Evolutionary conservation across 2,113 vertebrate species (phyloP).

Genomic region (Erythrolamprus reginae): DNA sequence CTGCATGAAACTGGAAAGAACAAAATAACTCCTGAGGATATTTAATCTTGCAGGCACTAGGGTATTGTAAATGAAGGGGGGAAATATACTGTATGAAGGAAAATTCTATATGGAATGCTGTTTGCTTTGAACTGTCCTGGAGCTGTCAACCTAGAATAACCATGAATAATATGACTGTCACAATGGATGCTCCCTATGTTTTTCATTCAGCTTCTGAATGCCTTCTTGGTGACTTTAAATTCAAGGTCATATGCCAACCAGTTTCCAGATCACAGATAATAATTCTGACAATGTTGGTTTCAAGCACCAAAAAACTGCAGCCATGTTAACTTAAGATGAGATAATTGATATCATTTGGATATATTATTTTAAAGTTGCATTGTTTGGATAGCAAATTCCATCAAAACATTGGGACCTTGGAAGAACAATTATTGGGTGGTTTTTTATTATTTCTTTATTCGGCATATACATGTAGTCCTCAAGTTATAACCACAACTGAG

Average conservation of each 20-base stretch:
- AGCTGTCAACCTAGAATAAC: background rate
- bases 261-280: background rate
- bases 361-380: background rate
- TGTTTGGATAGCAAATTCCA: background rate
- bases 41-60: background rate
- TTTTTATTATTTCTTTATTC: background rate
- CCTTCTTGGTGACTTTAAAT: background rate
- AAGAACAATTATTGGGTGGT: background rate
- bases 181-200: background rate
- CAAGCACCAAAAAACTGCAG: background rate
- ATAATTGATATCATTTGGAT: background rate
- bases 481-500: background rate
- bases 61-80: background rate
- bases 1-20: background rate
- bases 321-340: background rate
- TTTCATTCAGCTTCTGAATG: background rate
- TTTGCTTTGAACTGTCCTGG: background rate
- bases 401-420: background rate
- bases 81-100: background rate
- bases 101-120: background rate
- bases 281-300: background rate
- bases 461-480: background rate
- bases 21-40: slow-evolving; percentile 3
- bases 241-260: background rate
- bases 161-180: background rate